phyloP scores from a whole-genome alignment of 2,113 vertebrate genomes.

The Centrocercus urophasianus region DNA sequence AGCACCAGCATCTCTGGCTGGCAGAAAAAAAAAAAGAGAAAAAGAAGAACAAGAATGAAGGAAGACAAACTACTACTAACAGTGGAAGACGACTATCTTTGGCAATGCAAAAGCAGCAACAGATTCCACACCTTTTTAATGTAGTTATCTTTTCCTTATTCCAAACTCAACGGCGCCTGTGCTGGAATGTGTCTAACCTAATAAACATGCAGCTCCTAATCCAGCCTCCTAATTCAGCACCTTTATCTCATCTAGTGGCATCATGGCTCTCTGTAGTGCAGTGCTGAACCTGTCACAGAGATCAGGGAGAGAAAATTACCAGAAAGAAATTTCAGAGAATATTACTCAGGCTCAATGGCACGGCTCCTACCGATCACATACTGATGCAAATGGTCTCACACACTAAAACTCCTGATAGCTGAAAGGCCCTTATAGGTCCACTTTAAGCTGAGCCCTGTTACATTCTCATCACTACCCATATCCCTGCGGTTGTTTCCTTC shows the following conservation, averaged over 20 bases:
- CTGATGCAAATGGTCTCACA: not conserved
- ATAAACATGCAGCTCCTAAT: not conserved
- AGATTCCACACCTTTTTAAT: not conserved
- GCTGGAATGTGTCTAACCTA: fast-evolving
- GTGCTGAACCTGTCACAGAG: fast-evolving
- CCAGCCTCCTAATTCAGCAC: not conserved
- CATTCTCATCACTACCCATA: not conserved
- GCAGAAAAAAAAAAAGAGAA: not conserved
- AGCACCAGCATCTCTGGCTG: not conserved
- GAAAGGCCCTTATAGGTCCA: not conserved
- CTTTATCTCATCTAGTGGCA: not conserved
- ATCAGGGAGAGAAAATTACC: not conserved
- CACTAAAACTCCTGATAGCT: not conserved
- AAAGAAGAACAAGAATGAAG: not conserved
- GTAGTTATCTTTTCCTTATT: not conserved
- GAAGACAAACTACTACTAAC: not conserved
- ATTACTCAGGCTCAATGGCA: not conserved
- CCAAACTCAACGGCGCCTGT: not conserved
- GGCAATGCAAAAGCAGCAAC: not conserved
- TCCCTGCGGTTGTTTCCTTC: not conserved
- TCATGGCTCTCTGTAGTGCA: not conserved
- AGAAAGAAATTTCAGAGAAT: not conserved
- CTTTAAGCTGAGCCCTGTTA: not conserved
- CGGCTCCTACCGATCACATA: not conserved
- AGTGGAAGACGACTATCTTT: not conserved